Evolutionary conservation across 1,140 invertebrate species (phyloP).

Genomic region (Cydia strobilella): DNA sequence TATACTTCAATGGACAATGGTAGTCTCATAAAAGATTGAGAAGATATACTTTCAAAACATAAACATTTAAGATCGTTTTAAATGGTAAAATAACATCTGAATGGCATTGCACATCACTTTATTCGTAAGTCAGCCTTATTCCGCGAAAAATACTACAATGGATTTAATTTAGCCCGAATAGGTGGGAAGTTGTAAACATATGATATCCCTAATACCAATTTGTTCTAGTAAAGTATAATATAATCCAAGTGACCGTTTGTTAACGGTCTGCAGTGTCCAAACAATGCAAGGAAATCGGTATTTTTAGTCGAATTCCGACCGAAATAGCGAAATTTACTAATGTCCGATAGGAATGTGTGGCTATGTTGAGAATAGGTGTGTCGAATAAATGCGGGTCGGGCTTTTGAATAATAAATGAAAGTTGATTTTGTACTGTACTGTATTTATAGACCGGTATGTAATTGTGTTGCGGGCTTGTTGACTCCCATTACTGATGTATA

Average conservation of each 20-base stretch:
- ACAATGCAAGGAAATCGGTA: conserved; percentile 28
- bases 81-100: background rate
- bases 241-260: background rate
- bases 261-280: background rate
- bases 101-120: too few species aligned
- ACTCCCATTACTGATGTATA: too few species aligned
- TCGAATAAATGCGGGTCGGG: conserved; percentile 9
- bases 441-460: too few species aligned
- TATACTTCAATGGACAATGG: too few species aligned
- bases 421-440: background rate
- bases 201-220: background rate
- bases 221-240: background rate
- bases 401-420: conserved; percentile 17
- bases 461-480: too few species aligned
- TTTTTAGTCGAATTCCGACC: conserved; percentile 30
- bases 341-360: conserved; percentile 20
- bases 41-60: background rate
- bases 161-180: too few species aligned
- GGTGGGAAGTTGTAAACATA: too few species aligned
- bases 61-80: background rate
- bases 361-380: background rate
- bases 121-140: too few species aligned
- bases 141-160: too few species aligned
- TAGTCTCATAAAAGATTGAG: background rate
- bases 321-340: conserved; percentile 19